Evolutionary conservation across 1,140 invertebrate species (phyloP).

Genomic region (Drosophila bocqueti): DNA sequence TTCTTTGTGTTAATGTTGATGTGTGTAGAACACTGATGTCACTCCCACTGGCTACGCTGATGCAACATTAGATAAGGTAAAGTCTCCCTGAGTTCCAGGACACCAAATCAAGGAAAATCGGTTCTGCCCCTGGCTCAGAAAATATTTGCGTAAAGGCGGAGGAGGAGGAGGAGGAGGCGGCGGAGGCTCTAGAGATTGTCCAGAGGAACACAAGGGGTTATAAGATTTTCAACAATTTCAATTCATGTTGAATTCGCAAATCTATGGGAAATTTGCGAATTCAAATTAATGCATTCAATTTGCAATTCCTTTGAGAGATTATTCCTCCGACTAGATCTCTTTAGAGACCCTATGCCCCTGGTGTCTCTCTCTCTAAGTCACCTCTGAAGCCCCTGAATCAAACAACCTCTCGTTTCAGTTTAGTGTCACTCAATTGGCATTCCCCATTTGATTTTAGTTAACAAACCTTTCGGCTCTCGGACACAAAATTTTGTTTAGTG

Average conservation of each 20-base stretch:
- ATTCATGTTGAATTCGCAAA: too few relatives aligned
- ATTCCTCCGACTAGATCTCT: neutral
- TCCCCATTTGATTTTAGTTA: slow-evolving; percentile 5
- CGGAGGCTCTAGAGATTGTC: neutral
- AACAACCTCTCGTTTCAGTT: slow-evolving; percentile 14
- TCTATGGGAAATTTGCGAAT: too few relatives aligned
- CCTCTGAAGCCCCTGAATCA: neutral
- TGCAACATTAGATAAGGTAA: slow-evolving; percentile 27
- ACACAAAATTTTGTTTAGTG: slow-evolving; percentile 25
- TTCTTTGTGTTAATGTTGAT: slow-evolving; percentile 16
- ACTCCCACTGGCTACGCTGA: slow-evolving; percentile 7
- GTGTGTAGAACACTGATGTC: slow-evolving; percentile 1
- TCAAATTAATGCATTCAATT: neutral
- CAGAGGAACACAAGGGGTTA: neutral
- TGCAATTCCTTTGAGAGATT: neutral
- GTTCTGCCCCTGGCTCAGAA: neutral
- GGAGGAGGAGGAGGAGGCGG: neutral
- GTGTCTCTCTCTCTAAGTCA: slow-evolving; percentile 6
- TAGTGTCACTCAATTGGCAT: slow-evolving; percentile 28
- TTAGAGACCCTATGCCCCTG: neutral
- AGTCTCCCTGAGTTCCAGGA: neutral
- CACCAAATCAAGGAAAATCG: too few relatives aligned
- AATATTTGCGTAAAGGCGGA: neutral
- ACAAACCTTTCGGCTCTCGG: slow-evolving; percentile 22
- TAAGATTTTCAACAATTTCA: too few relatives aligned